These are phyloP conservation scores for Syngnathus rostellatus DNA, from an alignment of 2,797 vertebrate genomes.

Conservation along the genomic window DNA sequence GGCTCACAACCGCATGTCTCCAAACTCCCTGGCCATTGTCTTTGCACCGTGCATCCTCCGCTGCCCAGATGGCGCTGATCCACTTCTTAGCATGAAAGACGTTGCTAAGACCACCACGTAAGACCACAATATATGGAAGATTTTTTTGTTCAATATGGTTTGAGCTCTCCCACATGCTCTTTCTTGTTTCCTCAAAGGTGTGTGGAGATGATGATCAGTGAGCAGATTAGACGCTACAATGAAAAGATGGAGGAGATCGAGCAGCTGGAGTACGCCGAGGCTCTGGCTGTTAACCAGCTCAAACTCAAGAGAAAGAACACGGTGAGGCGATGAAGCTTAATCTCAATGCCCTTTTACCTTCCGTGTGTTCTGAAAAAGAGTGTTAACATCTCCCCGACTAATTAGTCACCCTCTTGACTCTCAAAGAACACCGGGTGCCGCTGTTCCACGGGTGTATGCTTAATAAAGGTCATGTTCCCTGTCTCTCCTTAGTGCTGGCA, in stretches of 20 bases:
- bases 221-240: slow-evolving; percentile 90
- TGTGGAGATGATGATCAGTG: slow-evolving; percentile 91
- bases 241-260: slow-evolving; percentile 93
- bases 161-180: too few relatives aligned
- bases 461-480: slow-evolving; percentile 63
- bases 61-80: slow-evolving; percentile 86
- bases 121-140: slow-evolving; percentile 40
- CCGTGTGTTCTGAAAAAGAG: background rate
- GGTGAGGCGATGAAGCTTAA: slow-evolving; percentile 59
- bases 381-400: background rate
- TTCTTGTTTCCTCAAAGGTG: slow-evolving; percentile 64
- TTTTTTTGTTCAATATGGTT: too few relatives aligned
- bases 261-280: slow-evolving; percentile 89
- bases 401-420: slow-evolving; percentile 1
- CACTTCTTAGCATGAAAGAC: slow-evolving; percentile 94
- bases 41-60: slow-evolving; percentile 94
- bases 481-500: slow-evolving; percentile 81
- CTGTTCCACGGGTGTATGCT: slow-evolving; percentile 32
- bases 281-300: slow-evolving; percentile 82
- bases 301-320: slow-evolving; percentile 83
- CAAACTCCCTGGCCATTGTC: slow-evolving; percentile 89
- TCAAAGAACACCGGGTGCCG: slow-evolving; percentile 13
- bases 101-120: slow-evolving; percentile 94
- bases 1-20: slow-evolving; percentile 91
- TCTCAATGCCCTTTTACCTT: background rate